A percentile compares a stretch with the other conserved stretches of the same genome.
These are phyloP conservation scores for Gymnoscopelus braueri DNA, from an alignment of 2,797 vertebrate genomes.

Conservation along the genomic window DNA sequence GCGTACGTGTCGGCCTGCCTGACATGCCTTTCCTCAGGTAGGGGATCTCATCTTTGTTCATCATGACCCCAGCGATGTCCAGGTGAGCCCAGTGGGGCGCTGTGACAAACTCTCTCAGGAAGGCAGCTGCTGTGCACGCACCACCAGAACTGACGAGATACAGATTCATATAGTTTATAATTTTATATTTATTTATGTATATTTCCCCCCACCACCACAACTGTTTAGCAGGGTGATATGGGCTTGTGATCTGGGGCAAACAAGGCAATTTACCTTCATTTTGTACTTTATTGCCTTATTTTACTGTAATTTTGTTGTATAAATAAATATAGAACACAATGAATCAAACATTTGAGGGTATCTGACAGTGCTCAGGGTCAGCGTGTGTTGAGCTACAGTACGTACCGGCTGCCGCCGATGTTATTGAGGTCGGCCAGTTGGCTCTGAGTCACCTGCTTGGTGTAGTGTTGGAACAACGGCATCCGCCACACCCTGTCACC, in stretches of 20 bases:
- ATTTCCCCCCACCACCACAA: no score
- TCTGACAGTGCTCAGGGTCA: background rate
- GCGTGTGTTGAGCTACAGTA: slow-evolving; percentile 23
- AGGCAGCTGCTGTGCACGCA: slow-evolving; percentile 95
- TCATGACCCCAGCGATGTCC: slow-evolving; percentile 97
- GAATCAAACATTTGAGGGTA: no score
- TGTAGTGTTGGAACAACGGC: slow-evolving; percentile 97
- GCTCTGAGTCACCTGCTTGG: slow-evolving; percentile 90
- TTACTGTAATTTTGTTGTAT: no score
- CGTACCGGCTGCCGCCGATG: slow-evolving; percentile 91
- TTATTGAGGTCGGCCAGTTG: slow-evolving; percentile 95
- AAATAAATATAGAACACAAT: no score
- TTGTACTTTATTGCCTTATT: no score
- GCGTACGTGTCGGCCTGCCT: slow-evolving; percentile 91
- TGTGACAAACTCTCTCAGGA: slow-evolving; percentile 93
- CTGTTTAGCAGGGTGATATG: no score
- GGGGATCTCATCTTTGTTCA: slow-evolving; percentile 93
- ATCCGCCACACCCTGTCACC: slow-evolving; percentile 98
- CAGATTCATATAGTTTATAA: background rate
- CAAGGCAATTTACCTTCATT: no score
- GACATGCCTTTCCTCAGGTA: slow-evolving; percentile 97
- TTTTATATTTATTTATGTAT: no score
- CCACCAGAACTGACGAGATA: slow-evolving; percentile 86
- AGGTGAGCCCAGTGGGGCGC: slow-evolving; percentile 93
- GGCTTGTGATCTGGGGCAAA: no score